Evolutionary conservation across 2,888 invertebrate genomes (phyloP), one percentile per base, ranked within the genome.

Genomic region (Oscheius sp.): DNA sequence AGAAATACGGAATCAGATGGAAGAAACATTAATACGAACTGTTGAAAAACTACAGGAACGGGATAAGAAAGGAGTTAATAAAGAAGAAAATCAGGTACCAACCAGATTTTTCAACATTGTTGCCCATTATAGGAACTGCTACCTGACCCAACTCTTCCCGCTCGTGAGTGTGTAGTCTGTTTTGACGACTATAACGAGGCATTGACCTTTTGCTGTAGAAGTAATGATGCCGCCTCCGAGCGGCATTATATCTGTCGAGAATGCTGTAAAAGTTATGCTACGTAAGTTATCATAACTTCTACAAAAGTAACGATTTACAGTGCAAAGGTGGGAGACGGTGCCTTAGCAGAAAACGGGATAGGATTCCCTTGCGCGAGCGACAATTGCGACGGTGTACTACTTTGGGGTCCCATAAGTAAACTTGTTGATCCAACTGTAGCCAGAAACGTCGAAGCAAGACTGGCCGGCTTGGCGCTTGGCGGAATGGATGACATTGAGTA

Each of bases 321-420:
- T 1, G 63, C 50, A 11, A 63, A 63, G 1, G 48, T 47, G n/a
- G 63, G 13, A 29, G 63, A 63, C n/a, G 63, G 63, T 10, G 21
- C 29, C 1, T 47, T 63, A 3, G 47, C 63, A 5, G n/a, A 63
- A 5, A 42, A 37, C 7, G 68, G 68, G 7, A 53, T 37, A 1
- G 68, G 68, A 9, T 68, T 51, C 1, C 68, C 55, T 1, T 68
- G 68, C 2, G 50, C 51, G 1, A 29, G 29, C 7, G 42, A 2
- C n/a, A 21, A 42, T 21, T 68, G 68, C 37, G 53, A 68, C 1
- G 29, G 42, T 1, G 21, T 55, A 2, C 10, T 48, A 4, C 50
- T 63, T 2, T 63, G 63, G 63, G 58, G 58, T 5, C 13, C 11
- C 32, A 29, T 58, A 32, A 29, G 58, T 3, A 32, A n/a, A 29